These are phyloP conservation scores for Semnornis frantzii DNA, from an alignment of 2,113 vertebrate species.

Conservation along the genomic window DNA sequence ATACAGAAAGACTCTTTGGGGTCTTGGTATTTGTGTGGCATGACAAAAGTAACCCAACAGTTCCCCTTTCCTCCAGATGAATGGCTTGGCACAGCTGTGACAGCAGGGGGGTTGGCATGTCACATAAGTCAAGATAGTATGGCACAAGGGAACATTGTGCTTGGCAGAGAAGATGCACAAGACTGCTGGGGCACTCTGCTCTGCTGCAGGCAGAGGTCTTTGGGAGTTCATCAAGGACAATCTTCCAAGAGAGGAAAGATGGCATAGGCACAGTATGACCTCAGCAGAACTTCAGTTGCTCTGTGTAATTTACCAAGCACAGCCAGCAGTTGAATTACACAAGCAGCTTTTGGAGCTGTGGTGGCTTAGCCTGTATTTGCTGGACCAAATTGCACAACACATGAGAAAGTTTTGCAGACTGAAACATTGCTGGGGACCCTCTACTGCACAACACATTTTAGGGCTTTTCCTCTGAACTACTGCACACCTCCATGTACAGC, in stretches of 20 bases:
- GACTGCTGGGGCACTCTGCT: neutral
- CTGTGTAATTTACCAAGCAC: neutral
- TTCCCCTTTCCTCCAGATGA: neutral
- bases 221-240: neutral
- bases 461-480: neutral
- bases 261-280: fast-evolving
- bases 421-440: neutral
- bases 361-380: too few species aligned
- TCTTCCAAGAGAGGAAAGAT: neutral
- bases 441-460: fast-evolving
- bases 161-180: neutral
- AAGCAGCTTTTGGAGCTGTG: neutral
- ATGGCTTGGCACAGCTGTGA: neutral
- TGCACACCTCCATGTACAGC: neutral
- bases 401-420: neutral
- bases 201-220: neutral
- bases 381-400: too few species aligned
- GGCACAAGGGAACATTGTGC: neutral
- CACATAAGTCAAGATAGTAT: neutral
- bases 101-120: neutral
- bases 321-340: neutral
- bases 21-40: neutral
- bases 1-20: fast-evolving
- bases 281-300: neutral
- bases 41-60: too few species aligned